Conservation (phyloP, 2,888 invertebrate species). For the Aricia artaxerxes region DNA sequence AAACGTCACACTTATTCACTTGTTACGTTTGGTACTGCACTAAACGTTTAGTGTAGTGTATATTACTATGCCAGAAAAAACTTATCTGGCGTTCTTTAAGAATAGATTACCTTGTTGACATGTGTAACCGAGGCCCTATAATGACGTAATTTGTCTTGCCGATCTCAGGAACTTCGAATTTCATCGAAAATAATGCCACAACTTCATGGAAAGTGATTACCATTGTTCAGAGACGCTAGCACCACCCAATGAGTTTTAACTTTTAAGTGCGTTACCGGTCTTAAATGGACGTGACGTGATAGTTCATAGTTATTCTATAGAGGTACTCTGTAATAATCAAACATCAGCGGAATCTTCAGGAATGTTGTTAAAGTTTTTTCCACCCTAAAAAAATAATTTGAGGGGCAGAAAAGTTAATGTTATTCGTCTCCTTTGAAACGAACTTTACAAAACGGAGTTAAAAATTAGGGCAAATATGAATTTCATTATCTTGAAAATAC, state of each 20-base stretch:
- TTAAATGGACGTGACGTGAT: not conserved
- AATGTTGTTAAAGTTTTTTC: not conserved
- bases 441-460: not conserved
- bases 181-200: not conserved
- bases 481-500: not conserved
- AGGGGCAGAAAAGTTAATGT: not conserved
- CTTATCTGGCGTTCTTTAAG: too few species aligned
- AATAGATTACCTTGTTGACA: too few species aligned
- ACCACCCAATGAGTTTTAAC: not conserved
- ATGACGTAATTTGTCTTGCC: not conserved
- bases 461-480: not conserved
- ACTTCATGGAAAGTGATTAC: not conserved
- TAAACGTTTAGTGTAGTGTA: too few species aligned
- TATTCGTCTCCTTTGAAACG: not conserved
- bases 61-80: too few species aligned
- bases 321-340: not conserved
- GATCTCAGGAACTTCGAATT: not conserved
- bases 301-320: not conserved
- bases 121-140: too few species aligned
- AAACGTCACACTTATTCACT: not conserved
- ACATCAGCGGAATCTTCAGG: not conserved
- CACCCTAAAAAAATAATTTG: not conserved
- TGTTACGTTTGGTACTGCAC: not conserved
- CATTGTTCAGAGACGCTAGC: not conserved
- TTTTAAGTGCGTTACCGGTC: not conserved